Evolutionary conservation across 1,140 invertebrate genomes (phyloP).

Genomic region (Microplitis mediator): DNA sequence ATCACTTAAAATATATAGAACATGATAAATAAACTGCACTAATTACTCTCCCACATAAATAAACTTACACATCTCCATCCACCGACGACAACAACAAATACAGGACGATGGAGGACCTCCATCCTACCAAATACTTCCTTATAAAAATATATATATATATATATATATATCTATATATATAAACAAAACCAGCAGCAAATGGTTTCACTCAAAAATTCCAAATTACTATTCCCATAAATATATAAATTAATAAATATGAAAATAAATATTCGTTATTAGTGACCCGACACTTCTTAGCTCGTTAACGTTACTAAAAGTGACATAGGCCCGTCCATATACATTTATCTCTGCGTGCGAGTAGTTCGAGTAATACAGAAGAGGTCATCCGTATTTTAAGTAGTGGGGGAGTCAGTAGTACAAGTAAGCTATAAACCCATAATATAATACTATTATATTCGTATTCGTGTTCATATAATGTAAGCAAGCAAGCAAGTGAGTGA

Average conservation of each 20-base stretch:
- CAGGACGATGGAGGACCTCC: slow-evolving; percentile 46
- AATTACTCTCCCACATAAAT: not conserved
- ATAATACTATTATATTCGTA: too few species aligned
- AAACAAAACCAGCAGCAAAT: too few species aligned
- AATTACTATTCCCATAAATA: not conserved
- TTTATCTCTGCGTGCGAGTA: slow-evolving; percentile 50
- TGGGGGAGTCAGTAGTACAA: slow-evolving; percentile 15
- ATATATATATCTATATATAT: not conserved
- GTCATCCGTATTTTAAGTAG: slow-evolving; percentile 41
- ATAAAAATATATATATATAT: not conserved
- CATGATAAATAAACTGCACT: not conserved
- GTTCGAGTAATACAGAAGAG: slow-evolving; percentile 52
- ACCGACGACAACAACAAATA: slow-evolving; percentile 36
- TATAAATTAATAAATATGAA: not conserved
- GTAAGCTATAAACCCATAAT: too few species aligned
- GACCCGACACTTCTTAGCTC: slow-evolving; percentile 38
- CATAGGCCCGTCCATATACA: slow-evolving; percentile 45
- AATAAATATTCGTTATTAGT: not conserved
- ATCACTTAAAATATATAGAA: not conserved
- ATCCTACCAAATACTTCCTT: slow-evolving; percentile 19
- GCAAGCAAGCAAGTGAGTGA: not conserved
- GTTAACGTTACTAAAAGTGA: slow-evolving; percentile 49
- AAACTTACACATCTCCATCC: slow-evolving; percentile 42
- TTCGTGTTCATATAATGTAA: not conserved
- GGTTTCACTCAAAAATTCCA: too few species aligned